phyloP scores from a whole-genome alignment of 2,113 vertebrate species.

The Manacus vitellinus region DNA sequence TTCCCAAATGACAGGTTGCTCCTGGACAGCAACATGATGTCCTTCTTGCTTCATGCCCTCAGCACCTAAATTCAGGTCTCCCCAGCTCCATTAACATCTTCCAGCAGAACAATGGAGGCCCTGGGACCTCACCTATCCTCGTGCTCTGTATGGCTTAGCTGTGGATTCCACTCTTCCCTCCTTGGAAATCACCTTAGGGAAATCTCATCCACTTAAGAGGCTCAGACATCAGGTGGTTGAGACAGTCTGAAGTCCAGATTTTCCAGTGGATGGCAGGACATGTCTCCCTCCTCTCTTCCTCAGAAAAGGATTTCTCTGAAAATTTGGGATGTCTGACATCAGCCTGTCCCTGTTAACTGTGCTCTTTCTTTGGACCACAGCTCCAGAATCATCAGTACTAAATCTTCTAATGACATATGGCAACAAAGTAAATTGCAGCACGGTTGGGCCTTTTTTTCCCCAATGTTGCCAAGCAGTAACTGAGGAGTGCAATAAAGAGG shows the following conservation, averaged over 20 bases:
- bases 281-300: not conserved
- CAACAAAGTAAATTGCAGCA: conserved; percentile 25
- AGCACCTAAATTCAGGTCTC: not conserved
- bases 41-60: not conserved
- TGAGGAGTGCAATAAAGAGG: conserved; percentile 1
- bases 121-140: rapidly evolving
- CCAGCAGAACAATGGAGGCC: not conserved
- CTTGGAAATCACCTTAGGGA: conserved; percentile 23
- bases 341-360: not conserved
- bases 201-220: not conserved
- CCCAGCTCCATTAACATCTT: not conserved
- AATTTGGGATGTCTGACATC: not conserved
- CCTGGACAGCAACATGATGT: not conserved
- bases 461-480: not conserved
- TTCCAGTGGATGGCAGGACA: rapidly evolving
- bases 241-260: not conserved
- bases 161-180: not conserved
- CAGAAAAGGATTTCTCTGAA: not conserved
- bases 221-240: not conserved
- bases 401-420: conserved; percentile 8
- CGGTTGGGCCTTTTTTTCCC: not conserved
- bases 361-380: not conserved
- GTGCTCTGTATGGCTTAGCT: not conserved
- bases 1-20: not conserved
- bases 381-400: not conserved